A percentile compares a stretch with the other conserved stretches of the same genome.
Evolutionary conservation across 2,888 invertebrate species (phyloP).

Genomic region (Lasioglossum figueresi): DNA sequence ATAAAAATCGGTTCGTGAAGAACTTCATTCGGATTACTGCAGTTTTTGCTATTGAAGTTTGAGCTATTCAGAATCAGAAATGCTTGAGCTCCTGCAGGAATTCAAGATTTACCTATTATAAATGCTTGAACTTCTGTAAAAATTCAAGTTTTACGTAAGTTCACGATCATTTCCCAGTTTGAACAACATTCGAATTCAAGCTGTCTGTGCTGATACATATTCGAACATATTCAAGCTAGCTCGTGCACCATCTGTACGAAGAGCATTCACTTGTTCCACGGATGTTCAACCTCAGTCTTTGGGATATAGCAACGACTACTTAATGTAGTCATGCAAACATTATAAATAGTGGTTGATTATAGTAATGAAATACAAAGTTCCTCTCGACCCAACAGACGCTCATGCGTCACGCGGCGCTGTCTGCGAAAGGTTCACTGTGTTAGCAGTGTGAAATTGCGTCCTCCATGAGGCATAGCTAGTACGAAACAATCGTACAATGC

Average conservation of each 20-base stretch:
- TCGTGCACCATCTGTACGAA: background rate
- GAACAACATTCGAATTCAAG: background rate
- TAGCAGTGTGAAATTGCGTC: slow-evolving; percentile 3
- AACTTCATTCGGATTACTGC: background rate
- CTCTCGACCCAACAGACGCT: background rate
- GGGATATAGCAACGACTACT: background rate
- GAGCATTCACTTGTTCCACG: background rate
- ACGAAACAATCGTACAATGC: slow-evolving; percentile 55
- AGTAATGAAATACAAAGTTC: background rate
- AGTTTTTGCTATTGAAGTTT: background rate
- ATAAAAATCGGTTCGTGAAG: no score
- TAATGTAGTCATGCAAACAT: background rate
- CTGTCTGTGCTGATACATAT: background rate
- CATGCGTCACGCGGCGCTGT: background rate
- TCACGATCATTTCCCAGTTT: background rate
- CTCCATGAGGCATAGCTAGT: background rate
- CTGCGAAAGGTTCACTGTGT: slow-evolving; percentile 3
- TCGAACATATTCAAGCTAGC: background rate
- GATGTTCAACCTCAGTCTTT: background rate
- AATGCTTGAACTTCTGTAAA: no score
- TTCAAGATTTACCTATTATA: background rate
- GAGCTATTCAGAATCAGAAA: background rate
- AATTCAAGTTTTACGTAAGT: background rate
- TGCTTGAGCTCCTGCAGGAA: background rate
- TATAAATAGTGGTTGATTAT: background rate